Base-by-base conservation (phyloP, 2,113 vertebrate species). In the Larimichthys polyactis region DNA sequence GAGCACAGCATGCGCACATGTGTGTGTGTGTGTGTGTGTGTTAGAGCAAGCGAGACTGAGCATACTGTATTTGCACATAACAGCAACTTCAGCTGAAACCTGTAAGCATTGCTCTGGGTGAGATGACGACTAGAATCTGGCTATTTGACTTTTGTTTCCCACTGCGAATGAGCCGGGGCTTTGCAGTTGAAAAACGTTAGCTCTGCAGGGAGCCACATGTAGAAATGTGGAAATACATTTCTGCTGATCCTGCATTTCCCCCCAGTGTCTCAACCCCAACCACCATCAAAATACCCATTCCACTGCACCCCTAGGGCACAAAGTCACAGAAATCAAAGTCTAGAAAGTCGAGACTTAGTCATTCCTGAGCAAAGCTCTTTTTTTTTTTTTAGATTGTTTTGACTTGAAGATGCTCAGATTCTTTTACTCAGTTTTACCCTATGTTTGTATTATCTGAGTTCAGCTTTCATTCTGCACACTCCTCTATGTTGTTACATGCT, bases 211-310 rank as follows among this genome's bases (percentile, higher is more conserved):
- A 62, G 68, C 84, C 71, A 20, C 71, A 40, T 69, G 36, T 40
- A 40, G 36, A 40, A 40, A 40, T 40, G 36, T 84, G 60, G 65
- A 83, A 83, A 88, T 67, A 72, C 58, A 74, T 74, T 88, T 89
- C 29, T 90, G 90, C 92, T 91, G 87, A 91, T 77, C 60, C 9
- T 51, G 88, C 91, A 79, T 66, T 89, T 87, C 44, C 75, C 15
- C 17, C 63, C 36, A 78, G 66, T 54, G 57, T 60, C 85, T 76
- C 52, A 54, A 55, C 78, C 64, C 63, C 55, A 14, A 51, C 72
- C 36, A 20, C 65, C 55, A 55, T 20, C 36, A 20, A 63, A 80
- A 75, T 48, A 64, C 49, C 32, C 20, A 8, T 54, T 64, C 74
- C 24, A 20, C 51, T 6, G 7, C 54, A 76, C 57, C 70, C 36